A percentile compares a stretch with the other conserved stretches of the same genome.
These are phyloP conservation scores for Acanthosepion lycidas DNA, from an alignment of 2,888 invertebrate genomes.

Conservation along the genomic window DNA sequence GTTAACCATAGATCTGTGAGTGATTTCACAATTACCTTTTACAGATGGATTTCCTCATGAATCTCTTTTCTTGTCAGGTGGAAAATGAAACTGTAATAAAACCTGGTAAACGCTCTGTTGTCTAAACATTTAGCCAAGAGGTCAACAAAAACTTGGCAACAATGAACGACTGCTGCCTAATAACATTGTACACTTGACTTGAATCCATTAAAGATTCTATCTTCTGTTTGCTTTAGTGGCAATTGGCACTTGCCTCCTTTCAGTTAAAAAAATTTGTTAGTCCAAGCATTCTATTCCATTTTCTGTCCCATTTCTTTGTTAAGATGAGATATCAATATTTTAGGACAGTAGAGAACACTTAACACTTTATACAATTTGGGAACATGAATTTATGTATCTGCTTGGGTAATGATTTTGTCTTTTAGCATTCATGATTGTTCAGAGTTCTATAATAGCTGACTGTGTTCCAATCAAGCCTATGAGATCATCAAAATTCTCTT, in stretches of 20 bases:
- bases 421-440: background rate
- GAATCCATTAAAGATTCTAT: slow-evolving; percentile 23
- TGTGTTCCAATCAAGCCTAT: background rate
- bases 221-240: background rate
- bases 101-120: background rate
- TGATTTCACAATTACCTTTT: background rate
- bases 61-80: background rate
- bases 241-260: background rate
- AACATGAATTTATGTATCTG: background rate
- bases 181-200: background rate
- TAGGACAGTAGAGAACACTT: background rate
- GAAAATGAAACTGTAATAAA: slow-evolving; percentile 21
- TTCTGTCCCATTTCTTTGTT: background rate
- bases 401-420: background rate
- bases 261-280: background rate
- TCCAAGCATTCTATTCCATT: background rate
- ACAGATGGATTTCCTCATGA: background rate
- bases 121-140: background rate
- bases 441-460: background rate
- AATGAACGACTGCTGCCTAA: background rate
- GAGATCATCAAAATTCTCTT: background rate
- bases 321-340: background rate
- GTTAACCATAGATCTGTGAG: background rate
- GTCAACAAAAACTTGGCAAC: slow-evolving; percentile 20
- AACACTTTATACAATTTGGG: background rate